Conservation (phyloP, 2,888 invertebrate species). For the Dynastes maya region DNA sequence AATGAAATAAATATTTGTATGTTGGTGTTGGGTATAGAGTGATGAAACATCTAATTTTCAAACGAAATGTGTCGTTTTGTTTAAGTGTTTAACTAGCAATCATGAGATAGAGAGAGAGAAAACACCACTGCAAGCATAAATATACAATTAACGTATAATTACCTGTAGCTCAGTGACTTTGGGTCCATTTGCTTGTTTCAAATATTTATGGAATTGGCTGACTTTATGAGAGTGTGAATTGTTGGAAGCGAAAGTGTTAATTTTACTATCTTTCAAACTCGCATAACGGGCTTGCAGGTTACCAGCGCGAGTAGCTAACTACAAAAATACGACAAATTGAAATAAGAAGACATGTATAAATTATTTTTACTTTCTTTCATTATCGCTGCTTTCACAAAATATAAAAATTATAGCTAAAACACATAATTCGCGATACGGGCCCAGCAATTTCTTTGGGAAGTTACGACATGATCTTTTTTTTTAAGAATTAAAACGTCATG, state of each 20-base stretch:
- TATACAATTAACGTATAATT: constrained; percentile 61
- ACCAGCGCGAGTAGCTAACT: constrained; percentile 65
- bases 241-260: constrained; percentile 84
- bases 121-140: neutral
- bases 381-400: constrained; percentile 10
- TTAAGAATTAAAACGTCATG: neutral
- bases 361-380: constrained; percentile 52
- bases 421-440: constrained; percentile 2
- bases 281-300: constrained; percentile 84
- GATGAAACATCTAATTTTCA: no score
- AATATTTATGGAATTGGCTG: constrained; percentile 94
- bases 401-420: constrained; percentile 5
- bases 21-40: no score
- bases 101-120: neutral
- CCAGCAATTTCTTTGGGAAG: neutral
- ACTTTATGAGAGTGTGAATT: constrained; percentile 90
- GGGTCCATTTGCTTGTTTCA: constrained; percentile 89
- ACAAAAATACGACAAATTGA: constrained; percentile 63
- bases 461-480: no score
- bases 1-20: no score
- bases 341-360: constrained; percentile 55
- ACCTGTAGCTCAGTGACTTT: constrained; percentile 92
- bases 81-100: no score
- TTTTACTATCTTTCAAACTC: constrained; percentile 93
- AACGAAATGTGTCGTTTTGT: no score